Percentiles rank a stretch among this genome's conserved stretches.
Conservation (phyloP, 2,797 vertebrate species). For the Sarcophilus harrisii region DNA sequence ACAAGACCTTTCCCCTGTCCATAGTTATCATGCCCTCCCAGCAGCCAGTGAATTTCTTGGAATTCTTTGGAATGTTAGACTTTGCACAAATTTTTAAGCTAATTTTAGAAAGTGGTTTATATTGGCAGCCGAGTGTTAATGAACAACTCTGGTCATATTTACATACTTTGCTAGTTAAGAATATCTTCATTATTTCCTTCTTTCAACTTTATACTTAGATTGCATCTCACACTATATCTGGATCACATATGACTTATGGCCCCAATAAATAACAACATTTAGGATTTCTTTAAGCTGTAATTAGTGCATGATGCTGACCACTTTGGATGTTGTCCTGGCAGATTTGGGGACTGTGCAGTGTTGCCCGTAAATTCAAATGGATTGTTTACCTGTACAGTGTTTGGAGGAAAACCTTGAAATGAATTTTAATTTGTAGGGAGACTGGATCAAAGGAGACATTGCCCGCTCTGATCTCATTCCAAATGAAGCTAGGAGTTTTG, state of each 20-base stretch:
- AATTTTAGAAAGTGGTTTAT: constrained; percentile 81
- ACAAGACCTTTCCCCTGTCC: constrained; percentile 21
- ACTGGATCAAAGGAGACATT: constrained; percentile 72
- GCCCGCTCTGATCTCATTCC: constrained; percentile 77
- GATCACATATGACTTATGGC: constrained; percentile 53
- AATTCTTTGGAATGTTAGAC: constrained; percentile 59
- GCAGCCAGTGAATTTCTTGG: not conserved
- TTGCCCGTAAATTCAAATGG: not conserved
- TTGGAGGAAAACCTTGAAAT: constrained; percentile 68
- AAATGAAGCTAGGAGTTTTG: constrained; percentile 70
- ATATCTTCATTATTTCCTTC: constrained; percentile 42
- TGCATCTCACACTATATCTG: constrained; percentile 52
- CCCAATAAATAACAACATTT: not conserved
- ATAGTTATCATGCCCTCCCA: constrained; percentile 1
- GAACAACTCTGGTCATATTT: constrained; percentile 70
- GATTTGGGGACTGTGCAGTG: not conserved
- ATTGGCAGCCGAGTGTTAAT: constrained; percentile 71
- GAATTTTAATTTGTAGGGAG: constrained; percentile 69
- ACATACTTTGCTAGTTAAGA: constrained; percentile 76
- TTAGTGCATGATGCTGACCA: not conserved
- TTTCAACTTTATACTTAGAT: constrained; percentile 32
- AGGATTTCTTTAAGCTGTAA: not conserved
- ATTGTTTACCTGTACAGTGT: constrained; percentile 59
- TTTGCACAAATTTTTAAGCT: constrained; percentile 67
- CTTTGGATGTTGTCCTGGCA: rapidly evolving